Evolutionary conservation across 2,797 vertebrate genomes (phyloP).

Genomic region (Pseudochromis fuscus): DNA sequence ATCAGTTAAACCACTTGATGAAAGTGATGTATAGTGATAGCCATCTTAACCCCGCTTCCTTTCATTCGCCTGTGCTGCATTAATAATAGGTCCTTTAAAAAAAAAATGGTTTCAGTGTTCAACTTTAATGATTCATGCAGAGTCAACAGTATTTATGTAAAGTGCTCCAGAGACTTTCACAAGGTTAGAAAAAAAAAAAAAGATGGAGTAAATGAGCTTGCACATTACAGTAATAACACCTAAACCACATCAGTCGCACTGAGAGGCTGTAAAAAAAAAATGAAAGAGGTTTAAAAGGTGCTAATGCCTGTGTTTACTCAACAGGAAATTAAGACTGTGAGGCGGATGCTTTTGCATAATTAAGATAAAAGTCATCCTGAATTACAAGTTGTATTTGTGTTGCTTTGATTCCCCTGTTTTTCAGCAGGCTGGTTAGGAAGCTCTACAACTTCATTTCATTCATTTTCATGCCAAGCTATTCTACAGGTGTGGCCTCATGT

Average conservation of each 20-base stretch:
- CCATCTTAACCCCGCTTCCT: constrained; percentile 41
- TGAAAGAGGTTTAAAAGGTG: constrained; percentile 44
- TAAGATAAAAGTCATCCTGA: background rate
- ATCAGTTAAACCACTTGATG: constrained; percentile 59
- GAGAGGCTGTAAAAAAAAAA: constrained; percentile 22
- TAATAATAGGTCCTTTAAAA: constrained; percentile 2
- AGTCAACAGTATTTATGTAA: constrained; percentile 22
- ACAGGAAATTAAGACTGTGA: constrained; percentile 10
- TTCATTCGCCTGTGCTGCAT: constrained; percentile 23
- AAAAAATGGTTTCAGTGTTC: background rate
- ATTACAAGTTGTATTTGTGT: background rate
- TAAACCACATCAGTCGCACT: constrained; percentile 51
- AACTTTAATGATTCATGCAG: constrained; percentile 18
- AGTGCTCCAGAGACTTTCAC: background rate
- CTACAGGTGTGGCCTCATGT: too few relatives aligned
- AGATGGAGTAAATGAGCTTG: background rate
- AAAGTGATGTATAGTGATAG: constrained; percentile 57
- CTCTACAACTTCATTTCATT: too few relatives aligned
- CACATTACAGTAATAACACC: constrained; percentile 17
- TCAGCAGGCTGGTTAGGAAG: too few relatives aligned
- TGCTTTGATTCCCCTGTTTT: too few relatives aligned
- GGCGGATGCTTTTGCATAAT: background rate
- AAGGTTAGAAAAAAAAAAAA: constrained; percentile 17
- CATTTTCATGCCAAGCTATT: too few relatives aligned
- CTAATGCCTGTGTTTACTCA: constrained; percentile 10